Base-by-base conservation (phyloP, 2,888 invertebrate genomes). In the Argynnis bischoffii region DNA sequence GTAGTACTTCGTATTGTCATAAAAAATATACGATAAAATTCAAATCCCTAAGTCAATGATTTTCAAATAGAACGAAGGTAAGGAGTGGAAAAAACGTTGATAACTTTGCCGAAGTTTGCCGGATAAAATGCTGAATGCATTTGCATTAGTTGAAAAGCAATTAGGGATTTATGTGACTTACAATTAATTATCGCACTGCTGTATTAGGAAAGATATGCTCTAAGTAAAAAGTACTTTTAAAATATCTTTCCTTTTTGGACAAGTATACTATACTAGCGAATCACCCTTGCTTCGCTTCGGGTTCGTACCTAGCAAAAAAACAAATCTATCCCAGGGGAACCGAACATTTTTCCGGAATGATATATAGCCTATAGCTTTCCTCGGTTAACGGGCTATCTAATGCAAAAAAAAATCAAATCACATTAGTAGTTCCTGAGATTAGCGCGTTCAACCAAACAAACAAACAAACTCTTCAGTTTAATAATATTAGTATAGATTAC, bases 141-240 rank as follows among this genome's bases (percentile, higher is more conserved):
- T 72, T 71, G 71, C 72, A 72, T 72, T 66, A 53, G 65, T 65
- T 67, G 69, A 71, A 67, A 64, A 57, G 63, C 54, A 66, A 67
- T 71, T 55, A 71, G 60, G 66, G 61, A 48, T 67, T 56, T 68
- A 72, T 66, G 72, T 71, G 72, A 70, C 70, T 69, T 66, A 69
- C 67, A 71, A 67, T 69, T 70, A 65, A 72, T 72, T 71, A 71
- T 69, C 67, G 53, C 69, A 31, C 66, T 48, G 63, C 53, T 55
- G 54, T 26, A 55, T 55, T 21, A 41, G 47, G n/a, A 64, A 55
- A 26, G 55, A 13, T 55, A 55, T 69, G 61, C 50, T 65, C 55
- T 51, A 69, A 67, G 67, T 69, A 59, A 69, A 63, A 67, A 26
- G 31, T 60, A 48, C 50, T 26, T 60, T 60, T 50, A 31, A 48